These are phyloP conservation scores for Scolanthus callimorphus DNA, from an alignment of 92 coral and sea anemone species.

Conservation along the genomic window DNA sequence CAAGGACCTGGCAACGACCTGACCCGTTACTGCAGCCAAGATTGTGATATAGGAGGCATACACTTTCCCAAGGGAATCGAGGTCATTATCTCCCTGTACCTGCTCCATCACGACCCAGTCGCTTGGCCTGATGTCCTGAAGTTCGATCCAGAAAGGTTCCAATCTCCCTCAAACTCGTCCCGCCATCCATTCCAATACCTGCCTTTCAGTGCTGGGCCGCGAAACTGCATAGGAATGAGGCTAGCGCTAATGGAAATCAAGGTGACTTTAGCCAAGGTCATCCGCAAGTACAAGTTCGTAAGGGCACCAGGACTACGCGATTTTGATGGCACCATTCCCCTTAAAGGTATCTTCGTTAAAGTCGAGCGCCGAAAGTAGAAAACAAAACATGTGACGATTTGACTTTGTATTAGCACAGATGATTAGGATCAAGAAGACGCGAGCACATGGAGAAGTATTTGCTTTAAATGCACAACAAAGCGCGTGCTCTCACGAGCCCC, in stretches of 20 bases:
- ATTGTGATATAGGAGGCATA: conserved; percentile 26
- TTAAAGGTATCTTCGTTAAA: too few relatives aligned
- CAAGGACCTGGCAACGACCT: conserved; percentile 30
- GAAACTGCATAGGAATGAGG: too few relatives aligned
- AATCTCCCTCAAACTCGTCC: conserved; percentile 29
- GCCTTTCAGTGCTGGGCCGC: conserved; percentile 41
- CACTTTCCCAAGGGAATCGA: too few relatives aligned
- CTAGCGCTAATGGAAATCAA: conserved; percentile 54
- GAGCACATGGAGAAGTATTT: too few relatives aligned
- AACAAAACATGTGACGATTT: too few relatives aligned
- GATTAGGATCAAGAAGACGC: too few relatives aligned
- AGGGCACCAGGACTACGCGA: conserved; percentile 51
- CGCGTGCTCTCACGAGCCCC: too few relatives aligned
- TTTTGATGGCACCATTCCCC: too few relatives aligned
- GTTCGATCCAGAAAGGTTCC: conserved; percentile 52
- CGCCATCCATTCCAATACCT: conserved; percentile 37
- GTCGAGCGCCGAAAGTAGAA: too few relatives aligned
- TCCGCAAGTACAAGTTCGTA: conserved; percentile 34
- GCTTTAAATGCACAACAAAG: too few relatives aligned
- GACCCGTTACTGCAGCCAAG: conserved; percentile 24
- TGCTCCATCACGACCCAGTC: conserved; percentile 52
- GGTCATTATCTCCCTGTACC: conserved; percentile 28
- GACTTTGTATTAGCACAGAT: too few relatives aligned
- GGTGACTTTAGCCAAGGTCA: conserved; percentile 19
- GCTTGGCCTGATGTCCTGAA: conserved; percentile 39